Percentiles rank a stretch among this genome's conserved stretches.
Conservation (phyloP, 2,113 vertebrate species). For the Rhipidura dahli region DNA sequence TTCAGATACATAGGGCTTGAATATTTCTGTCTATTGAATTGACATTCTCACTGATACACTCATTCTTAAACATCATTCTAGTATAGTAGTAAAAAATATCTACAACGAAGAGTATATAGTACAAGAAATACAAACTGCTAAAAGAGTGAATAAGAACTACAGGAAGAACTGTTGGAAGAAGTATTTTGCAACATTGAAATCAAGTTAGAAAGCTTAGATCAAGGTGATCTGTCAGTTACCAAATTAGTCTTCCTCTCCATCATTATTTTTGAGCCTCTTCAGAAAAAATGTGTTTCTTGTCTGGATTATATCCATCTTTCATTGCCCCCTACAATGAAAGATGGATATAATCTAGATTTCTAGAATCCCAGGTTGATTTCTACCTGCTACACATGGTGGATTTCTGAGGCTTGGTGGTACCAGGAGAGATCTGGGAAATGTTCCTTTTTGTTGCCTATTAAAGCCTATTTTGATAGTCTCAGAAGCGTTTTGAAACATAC, state of each 20-base stretch:
- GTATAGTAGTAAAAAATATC: not conserved
- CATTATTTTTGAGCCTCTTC: not conserved
- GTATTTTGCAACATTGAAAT: not conserved
- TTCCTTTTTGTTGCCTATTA: not conserved
- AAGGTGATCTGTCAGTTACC: not conserved
- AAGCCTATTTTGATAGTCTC: not conserved
- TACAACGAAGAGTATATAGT: not conserved
- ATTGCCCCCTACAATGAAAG: not conserved
- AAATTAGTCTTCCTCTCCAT: not conserved
- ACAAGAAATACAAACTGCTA: not conserved
- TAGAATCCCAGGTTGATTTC: too few species aligned
- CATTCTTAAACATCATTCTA: not conserved
- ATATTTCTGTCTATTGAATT: not conserved
- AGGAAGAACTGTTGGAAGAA: not conserved
- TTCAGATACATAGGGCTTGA: not conserved
- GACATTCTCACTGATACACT: not conserved
- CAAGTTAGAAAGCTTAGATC: not conserved
- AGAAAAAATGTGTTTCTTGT: not conserved
- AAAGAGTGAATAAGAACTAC: not conserved
- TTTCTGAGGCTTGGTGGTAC: not conserved
- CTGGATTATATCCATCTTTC: not conserved
- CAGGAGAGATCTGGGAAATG: not conserved
- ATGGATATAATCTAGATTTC: too few species aligned
- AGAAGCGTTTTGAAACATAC: not conserved
- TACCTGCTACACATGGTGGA: not conserved